phyloP scores from a whole-genome alignment of 1,140 invertebrate genomes.

The Eurosta solidaginis region DNA sequence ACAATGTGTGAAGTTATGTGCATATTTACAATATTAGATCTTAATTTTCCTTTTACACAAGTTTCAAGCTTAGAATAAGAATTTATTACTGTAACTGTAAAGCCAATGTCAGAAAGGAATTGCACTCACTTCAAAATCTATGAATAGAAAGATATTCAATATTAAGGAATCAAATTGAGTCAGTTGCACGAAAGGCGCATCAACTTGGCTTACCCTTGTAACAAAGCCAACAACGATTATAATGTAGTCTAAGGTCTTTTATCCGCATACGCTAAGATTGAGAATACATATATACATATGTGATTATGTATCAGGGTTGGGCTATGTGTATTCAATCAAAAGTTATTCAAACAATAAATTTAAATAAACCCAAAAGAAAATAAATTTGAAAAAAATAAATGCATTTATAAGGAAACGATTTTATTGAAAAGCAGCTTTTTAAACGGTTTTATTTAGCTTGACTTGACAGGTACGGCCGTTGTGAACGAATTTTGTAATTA shows the following conservation, averaged over 20 bases:
- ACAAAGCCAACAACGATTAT: not conserved
- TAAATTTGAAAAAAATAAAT: too few species aligned
- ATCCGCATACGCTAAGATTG: not conserved
- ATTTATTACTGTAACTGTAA: not conserved
- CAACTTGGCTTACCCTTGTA: constrained; percentile 4
- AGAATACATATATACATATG: not conserved
- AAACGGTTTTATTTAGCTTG: too few species aligned
- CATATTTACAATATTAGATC: not conserved
- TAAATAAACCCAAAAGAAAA: too few species aligned
- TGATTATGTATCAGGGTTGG: not conserved
- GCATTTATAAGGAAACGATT: too few species aligned
- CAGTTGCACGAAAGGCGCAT: constrained; percentile 4
- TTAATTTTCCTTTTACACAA: constrained; percentile 17
- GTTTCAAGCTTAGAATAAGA: not conserved
- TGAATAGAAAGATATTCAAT: constrained; percentile 21
- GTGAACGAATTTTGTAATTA: too few species aligned
- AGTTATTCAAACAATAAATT: too few species aligned
- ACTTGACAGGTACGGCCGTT: too few species aligned
- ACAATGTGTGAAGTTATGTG: not conserved
- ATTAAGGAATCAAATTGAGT: constrained; percentile 13
- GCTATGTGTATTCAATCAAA: not conserved
- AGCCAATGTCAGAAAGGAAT: not conserved
- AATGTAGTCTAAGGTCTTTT: not conserved
- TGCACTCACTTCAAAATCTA: constrained; percentile 1
- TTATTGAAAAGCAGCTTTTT: too few species aligned